phyloP scores from a whole-genome alignment of 2,113 vertebrate genomes.

The Dicerorhinus sumatrensis region DNA sequence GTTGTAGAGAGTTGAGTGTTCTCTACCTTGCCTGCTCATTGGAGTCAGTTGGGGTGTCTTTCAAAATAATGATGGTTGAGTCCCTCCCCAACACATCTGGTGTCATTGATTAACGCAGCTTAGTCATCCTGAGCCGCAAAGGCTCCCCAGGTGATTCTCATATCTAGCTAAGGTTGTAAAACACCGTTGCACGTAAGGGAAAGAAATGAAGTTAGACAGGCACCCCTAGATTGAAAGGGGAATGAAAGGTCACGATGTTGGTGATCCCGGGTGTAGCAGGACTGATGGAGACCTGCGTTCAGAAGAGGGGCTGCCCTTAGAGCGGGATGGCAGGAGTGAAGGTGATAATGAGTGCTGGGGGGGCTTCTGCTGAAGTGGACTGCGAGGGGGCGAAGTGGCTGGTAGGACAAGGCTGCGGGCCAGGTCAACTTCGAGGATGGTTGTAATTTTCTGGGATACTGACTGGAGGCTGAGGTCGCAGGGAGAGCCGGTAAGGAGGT shows the following conservation, averaged over 20 bases:
- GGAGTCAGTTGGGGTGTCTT: not conserved
- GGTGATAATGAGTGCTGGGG: not conserved
- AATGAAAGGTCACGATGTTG: not conserved
- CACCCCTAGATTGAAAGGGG: not conserved
- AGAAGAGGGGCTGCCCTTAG: not conserved
- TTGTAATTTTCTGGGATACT: not conserved
- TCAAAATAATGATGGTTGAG: not conserved
- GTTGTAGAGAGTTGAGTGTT: not conserved
- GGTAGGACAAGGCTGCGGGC: not conserved
- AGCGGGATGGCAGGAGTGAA: not conserved
- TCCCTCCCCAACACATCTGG: not conserved
- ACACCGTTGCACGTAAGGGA: not conserved
- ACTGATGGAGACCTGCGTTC: not conserved
- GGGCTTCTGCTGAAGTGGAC: not conserved
- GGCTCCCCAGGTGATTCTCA: not conserved
- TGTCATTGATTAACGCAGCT: not conserved
- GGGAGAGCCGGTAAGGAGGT: not conserved
- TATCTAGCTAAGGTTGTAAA: not conserved
- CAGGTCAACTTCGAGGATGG: accelerated
- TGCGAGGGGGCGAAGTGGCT: too few species aligned
- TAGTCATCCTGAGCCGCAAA: not conserved
- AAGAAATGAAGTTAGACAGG: not conserved
- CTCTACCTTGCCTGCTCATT: too few species aligned
- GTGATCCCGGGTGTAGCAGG: not conserved
- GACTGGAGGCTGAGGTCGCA: not conserved